A percentile compares a stretch with the other conserved stretches of the same genome.
phyloP scores from a whole-genome alignment of 2,888 invertebrate genomes.

The Drosophila mayaguana region DNA sequence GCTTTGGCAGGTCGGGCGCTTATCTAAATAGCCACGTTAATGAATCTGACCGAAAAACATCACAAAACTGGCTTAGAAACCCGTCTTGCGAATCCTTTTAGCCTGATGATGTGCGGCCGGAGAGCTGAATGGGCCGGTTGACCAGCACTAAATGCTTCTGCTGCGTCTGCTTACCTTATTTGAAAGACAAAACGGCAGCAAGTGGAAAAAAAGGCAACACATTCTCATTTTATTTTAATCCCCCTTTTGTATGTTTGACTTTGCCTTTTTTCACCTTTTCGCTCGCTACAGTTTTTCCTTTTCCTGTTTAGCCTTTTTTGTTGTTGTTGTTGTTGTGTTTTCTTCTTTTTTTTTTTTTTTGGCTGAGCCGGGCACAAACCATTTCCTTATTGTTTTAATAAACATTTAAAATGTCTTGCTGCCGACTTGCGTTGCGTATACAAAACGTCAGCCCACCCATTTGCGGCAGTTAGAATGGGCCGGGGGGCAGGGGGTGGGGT shows the following conservation, averaged over 20 bases:
- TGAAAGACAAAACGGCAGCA: constrained; percentile 62
- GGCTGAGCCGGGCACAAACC: constrained; percentile 61
- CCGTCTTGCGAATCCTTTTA: constrained; percentile 69
- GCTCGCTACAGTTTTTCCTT: constrained; percentile 34
- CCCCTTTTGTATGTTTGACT: constrained; percentile 71
- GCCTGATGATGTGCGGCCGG: constrained; percentile 38
- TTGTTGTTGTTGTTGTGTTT: neutral
- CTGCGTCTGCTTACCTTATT: constrained; percentile 60
- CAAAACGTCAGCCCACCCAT: constrained; percentile 66
- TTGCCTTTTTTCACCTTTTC: constrained; percentile 68
- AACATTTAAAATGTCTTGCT: constrained; percentile 82
- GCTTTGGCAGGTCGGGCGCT: constrained; percentile 54
- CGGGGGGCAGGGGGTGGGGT: too few relatives aligned
- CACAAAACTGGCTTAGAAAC: constrained; percentile 69
- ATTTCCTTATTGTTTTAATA: constrained; percentile 83
- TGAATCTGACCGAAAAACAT: constrained; percentile 77
- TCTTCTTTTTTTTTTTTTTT: constrained; percentile 10
- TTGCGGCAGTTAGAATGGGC: constrained; percentile 51
- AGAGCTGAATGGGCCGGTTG: constrained; percentile 12
- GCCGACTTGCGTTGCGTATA: constrained; percentile 65
- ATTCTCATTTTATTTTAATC: constrained; percentile 71
- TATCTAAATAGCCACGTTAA: constrained; percentile 81
- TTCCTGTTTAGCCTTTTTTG: constrained; percentile 19
- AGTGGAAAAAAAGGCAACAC: constrained; percentile 43
- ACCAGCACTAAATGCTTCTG: constrained; percentile 68